Conservation (phyloP, 2,888 invertebrate species). For the Caenorhabditis panamensis region DNA sequence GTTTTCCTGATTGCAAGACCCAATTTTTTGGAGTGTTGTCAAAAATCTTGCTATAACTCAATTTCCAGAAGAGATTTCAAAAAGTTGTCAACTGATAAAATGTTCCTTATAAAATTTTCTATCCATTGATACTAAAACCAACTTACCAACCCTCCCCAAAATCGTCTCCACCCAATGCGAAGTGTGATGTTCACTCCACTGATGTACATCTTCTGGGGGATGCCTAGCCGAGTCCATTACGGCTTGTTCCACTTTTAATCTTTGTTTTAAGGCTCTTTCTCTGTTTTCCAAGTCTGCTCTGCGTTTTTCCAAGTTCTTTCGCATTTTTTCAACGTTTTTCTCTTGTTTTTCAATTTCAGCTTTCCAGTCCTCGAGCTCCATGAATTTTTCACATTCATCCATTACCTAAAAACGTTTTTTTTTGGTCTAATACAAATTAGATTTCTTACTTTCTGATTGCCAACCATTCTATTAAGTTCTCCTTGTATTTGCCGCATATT, state of each 20-base stretch:
- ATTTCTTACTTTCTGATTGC: slow-evolving; percentile 37
- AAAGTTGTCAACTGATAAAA: not conserved
- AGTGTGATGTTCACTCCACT: slow-evolving; percentile 75
- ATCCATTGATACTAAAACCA: not conserved
- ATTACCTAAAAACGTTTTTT: slow-evolving; percentile 63
- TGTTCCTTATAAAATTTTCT: not conserved
- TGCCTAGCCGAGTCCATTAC: slow-evolving; percentile 53
- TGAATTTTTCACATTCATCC: slow-evolving; percentile 70
- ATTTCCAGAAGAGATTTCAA: slow-evolving; percentile 8
- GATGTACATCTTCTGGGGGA: slow-evolving; percentile 66
- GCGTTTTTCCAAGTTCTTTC: slow-evolving; percentile 69
- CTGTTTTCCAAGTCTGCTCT: slow-evolving; percentile 71
- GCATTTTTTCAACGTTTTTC: slow-evolving; percentile 67
- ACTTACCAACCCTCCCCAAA: slow-evolving; percentile 50
- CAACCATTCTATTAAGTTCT: slow-evolving; percentile 51
- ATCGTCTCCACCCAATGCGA: slow-evolving; percentile 72
- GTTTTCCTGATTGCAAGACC: too few relatives aligned
- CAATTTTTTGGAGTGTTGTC: too few relatives aligned
- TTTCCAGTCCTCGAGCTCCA: slow-evolving; percentile 74
- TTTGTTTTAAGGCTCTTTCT: slow-evolving; percentile 68
- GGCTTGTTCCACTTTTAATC: slow-evolving; percentile 59
- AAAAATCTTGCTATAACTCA: slow-evolving; percentile 7
- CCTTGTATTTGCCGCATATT: slow-evolving; percentile 66
- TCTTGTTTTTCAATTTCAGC: slow-evolving; percentile 72
- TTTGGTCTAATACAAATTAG: too few relatives aligned